These are phyloP conservation scores for Ceratotherium simum DNA, from an alignment of 2,113 vertebrate genomes.

Conservation along the genomic window DNA sequence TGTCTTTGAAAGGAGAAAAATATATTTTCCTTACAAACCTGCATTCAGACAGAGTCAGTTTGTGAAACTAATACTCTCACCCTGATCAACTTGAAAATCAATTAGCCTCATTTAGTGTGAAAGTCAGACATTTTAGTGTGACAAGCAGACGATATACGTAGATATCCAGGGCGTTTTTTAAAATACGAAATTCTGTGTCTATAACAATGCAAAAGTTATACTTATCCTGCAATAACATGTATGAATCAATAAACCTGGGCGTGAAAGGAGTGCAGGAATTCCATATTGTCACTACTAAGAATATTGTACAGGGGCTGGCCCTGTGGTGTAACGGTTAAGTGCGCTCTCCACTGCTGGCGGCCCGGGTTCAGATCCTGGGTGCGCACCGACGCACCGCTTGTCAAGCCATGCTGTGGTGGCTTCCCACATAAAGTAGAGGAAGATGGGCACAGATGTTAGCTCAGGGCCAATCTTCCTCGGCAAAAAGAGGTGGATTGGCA, in stretches of 20 bases:
- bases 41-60: not conserved
- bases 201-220: not conserved
- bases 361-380: too few relatives aligned
- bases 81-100: not conserved
- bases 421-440: too few relatives aligned
- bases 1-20: conserved; percentile 8
- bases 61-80: not conserved
- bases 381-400: too few relatives aligned
- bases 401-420: too few relatives aligned
- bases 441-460: too few relatives aligned
- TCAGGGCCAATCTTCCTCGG: too few relatives aligned
- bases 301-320: not conserved
- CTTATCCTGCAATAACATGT: not conserved
- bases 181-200: not conserved
- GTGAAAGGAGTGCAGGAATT: not conserved
- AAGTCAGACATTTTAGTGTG: not conserved
- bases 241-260: not conserved
- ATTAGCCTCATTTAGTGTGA: not conserved
- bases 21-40: not conserved
- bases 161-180: not conserved
- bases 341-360: too few relatives aligned
- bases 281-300: not conserved
- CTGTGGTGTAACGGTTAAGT: too few relatives aligned
- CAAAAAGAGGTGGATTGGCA: too few relatives aligned
- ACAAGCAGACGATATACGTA: not conserved